Evolutionary conservation across 2,888 invertebrate genomes (phyloP).

Genomic region (Molorchus minor): DNA sequence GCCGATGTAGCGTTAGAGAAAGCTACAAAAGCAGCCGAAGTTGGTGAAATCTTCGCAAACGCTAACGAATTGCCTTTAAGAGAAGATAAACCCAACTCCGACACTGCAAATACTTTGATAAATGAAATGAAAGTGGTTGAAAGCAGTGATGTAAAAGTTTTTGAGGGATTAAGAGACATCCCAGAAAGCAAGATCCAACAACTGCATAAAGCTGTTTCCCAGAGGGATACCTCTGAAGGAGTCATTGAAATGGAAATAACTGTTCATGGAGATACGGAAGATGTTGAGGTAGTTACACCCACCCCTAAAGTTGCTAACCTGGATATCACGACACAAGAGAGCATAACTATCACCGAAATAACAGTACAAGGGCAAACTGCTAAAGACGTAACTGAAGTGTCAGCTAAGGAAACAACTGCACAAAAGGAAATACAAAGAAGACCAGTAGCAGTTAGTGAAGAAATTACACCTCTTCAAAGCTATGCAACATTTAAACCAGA

Average conservation of each 20-base stretch:
- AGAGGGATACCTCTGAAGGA: constrained; percentile 61
- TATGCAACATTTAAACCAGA: constrained; percentile 54
- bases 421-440: constrained; percentile 61
- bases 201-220: constrained; percentile 54
- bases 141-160: constrained; percentile 31
- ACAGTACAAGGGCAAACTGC: constrained; percentile 57
- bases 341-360: constrained; percentile 60
- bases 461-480: constrained; percentile 56
- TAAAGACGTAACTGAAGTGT: constrained; percentile 59
- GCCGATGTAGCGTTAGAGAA: constrained; percentile 55
- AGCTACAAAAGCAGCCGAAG: constrained; percentile 47
- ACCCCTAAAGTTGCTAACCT: constrained; percentile 53
- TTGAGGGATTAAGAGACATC: constrained; percentile 52
- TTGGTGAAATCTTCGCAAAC: constrained; percentile 56
- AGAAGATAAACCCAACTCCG: constrained; percentile 27
- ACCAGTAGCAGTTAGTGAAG: constrained; percentile 61
- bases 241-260: constrained; percentile 54
- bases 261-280: constrained; percentile 50
- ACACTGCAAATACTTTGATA: constrained; percentile 33
- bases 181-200: constrained; percentile 30
- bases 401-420: constrained; percentile 62
- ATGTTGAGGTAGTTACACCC: constrained; percentile 44
- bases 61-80: constrained; percentile 57
- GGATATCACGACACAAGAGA: constrained; percentile 55
- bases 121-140: constrained; percentile 37